These are phyloP conservation scores for Brachypalpus laphriformis DNA, from an alignment of 2,888 invertebrate genomes.

Conservation along the genomic window DNA sequence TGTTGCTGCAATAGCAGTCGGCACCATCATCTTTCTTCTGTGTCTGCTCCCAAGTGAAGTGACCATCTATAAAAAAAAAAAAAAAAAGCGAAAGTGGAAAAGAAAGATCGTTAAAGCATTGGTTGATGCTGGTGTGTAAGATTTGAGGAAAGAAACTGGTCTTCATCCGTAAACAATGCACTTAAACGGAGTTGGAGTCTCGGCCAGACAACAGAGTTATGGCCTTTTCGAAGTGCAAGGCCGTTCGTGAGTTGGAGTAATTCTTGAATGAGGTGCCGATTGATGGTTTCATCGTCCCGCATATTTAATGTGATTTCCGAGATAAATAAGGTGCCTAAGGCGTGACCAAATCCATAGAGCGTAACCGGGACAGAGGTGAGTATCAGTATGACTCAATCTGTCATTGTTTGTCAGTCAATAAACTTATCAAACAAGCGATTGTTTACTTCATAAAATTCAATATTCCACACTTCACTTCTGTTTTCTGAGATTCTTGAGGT, in stretches of 20 bases:
- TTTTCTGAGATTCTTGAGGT: not conserved
- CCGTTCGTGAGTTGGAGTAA: constrained; percentile 29
- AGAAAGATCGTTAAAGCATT: constrained; percentile 54
- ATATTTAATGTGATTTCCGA: not conserved
- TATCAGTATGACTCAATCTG: constrained; percentile 38
- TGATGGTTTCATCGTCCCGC: constrained; percentile 5
- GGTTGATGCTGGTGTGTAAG: constrained; percentile 4
- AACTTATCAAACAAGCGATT: constrained; percentile 37
- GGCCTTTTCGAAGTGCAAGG: constrained; percentile 60
- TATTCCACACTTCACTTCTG: not conserved
- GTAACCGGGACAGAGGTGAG: not conserved
- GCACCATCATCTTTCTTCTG: constrained; percentile 31
- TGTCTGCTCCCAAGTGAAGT: constrained; percentile 9
- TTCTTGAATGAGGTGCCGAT: constrained; percentile 58
- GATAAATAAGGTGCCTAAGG: constrained; percentile 15
- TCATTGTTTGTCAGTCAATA: constrained; percentile 28
- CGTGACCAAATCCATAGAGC: not conserved
- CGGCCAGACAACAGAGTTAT: constrained; percentile 11
- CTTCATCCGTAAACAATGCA: constrained; percentile 54
- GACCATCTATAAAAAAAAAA: constrained; percentile 48
- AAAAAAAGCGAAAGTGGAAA: constrained; percentile 42
- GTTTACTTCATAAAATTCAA: constrained; percentile 9
- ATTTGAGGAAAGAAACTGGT: constrained; percentile 28
- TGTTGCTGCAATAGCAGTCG: constrained; percentile 22
- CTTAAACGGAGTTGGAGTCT: not conserved